Evolutionary conservation across 2,113 vertebrate genomes (phyloP).

Genomic region (Chinchilla lanigera): DNA sequence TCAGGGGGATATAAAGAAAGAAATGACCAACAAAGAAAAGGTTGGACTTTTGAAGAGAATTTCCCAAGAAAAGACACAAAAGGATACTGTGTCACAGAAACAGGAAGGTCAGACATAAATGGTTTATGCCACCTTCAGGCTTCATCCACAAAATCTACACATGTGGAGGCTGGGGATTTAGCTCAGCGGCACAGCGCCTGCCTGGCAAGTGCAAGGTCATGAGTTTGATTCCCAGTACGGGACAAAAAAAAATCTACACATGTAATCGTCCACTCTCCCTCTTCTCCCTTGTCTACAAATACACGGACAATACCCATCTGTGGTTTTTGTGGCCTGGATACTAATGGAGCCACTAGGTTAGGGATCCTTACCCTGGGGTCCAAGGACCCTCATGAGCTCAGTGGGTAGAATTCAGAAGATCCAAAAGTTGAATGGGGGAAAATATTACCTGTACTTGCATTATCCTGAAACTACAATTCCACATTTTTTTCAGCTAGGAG

Average conservation of each 20-base stretch:
- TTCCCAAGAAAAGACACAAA: background rate
- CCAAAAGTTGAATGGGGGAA: background rate
- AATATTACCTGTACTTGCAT: background rate
- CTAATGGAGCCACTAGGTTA: background rate
- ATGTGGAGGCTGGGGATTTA: no score
- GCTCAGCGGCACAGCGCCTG: no score
- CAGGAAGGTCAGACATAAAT: background rate
- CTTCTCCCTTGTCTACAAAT: background rate
- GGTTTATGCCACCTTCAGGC: background rate
- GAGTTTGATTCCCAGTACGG: no score
- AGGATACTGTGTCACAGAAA: background rate
- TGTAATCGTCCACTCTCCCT: background rate
- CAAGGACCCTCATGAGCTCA: background rate
- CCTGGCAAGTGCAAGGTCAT: no score
- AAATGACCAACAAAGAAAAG: background rate
- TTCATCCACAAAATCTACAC: background rate
- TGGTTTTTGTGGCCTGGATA: background rate
- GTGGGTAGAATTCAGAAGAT: background rate
- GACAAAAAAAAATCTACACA: background rate
- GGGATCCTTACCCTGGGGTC: background rate
- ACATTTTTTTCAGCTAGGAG: background rate
- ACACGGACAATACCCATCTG: background rate
- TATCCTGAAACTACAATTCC: conserved; percentile 16
- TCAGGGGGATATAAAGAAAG: background rate
- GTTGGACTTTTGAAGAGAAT: background rate